These are phyloP conservation scores for Chelonia mydas DNA, from an alignment of 2,797 vertebrate species.

Conservation along the genomic window DNA sequence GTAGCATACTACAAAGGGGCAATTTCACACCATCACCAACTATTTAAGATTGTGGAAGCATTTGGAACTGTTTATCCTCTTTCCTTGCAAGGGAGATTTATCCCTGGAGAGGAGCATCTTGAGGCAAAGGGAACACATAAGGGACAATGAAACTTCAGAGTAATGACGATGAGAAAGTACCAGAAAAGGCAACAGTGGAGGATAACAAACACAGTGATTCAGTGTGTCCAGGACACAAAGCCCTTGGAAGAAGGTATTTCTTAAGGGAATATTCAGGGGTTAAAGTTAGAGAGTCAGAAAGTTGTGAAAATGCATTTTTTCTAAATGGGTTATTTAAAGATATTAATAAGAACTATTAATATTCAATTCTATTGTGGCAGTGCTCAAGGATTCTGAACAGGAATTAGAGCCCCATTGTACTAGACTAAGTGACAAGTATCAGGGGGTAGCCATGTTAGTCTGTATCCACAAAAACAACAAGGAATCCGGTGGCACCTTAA, in stretches of 20 bases:
- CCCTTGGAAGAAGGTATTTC: not conserved
- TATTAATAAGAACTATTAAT: not conserved
- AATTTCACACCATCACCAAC: not conserved
- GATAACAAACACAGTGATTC: not conserved
- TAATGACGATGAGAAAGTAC: not conserved
- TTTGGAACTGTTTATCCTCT: not conserved
- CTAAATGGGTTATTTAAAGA: not conserved
- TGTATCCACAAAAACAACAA: no score
- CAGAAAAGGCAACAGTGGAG: not conserved
- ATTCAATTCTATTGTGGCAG: not conserved
- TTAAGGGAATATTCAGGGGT: not conserved
- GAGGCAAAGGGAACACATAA: not conserved
- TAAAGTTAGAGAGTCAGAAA: not conserved
- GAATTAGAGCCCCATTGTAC: not conserved
- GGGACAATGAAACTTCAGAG: not conserved
- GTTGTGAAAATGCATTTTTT: not conserved
- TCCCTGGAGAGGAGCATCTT: not conserved
- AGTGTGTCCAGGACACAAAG: not conserved
- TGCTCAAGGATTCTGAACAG: not conserved
- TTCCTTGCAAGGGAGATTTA: not conserved
- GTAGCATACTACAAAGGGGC: not conserved
- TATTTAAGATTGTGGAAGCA: not conserved
- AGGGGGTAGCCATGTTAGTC: no score
- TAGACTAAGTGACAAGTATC: not conserved
- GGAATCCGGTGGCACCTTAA: no score